Base-by-base conservation (phyloP, 2,888 invertebrate genomes). In the Plutella xylostella region DNA sequence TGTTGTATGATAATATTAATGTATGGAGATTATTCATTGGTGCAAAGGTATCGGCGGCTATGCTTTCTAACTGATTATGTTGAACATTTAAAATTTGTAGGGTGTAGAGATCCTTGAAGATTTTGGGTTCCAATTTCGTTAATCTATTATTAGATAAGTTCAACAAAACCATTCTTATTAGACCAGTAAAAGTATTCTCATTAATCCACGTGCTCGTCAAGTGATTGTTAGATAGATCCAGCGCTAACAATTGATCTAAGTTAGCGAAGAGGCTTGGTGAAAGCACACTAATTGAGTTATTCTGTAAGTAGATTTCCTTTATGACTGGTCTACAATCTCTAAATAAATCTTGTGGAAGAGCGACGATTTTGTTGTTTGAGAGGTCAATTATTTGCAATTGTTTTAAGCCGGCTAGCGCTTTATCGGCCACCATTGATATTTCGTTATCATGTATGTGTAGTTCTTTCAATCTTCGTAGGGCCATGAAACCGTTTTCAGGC, bases 1-100 rank as follows among this genome's bases (percentile, higher is more conserved):
- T 91, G 78, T 96, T 96, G 71, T 91, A 91, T 3, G 94, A 93
- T 54, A 96, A 85, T 48, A 94, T 89, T 55, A 96, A 83, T 12
- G 95, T 95, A 73, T 96, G 96, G 50, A 96, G 85, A 78, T 96
- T 96, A 68, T 93, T 95, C 91, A 96, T 92, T 4, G 94, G 92
- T 31, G 94, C 88, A 70, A 96, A 96, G 1, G 95, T 93, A 60
- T 94, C 93, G 6, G 94, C 92, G 6, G 92, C 92, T 50, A 96
- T 92, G 47, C 88, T 91, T 65, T 93, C 92, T 45, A 96, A 78
- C 62, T 89, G 87, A 68, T 96, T 96, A 68, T 93, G 90, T 55
- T 94, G 92, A 54, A 96, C 85, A 65, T 95, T 94, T 40, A 96
- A 83, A 55, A 92, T 91, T 75, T 94, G 93, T 48, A 96, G 79